Percentiles rank a stretch among this genome's conserved stretches.
Evolutionary conservation across 2,113 vertebrate species (phyloP).

Genomic region (Myxocyprinus asiaticus): DNA sequence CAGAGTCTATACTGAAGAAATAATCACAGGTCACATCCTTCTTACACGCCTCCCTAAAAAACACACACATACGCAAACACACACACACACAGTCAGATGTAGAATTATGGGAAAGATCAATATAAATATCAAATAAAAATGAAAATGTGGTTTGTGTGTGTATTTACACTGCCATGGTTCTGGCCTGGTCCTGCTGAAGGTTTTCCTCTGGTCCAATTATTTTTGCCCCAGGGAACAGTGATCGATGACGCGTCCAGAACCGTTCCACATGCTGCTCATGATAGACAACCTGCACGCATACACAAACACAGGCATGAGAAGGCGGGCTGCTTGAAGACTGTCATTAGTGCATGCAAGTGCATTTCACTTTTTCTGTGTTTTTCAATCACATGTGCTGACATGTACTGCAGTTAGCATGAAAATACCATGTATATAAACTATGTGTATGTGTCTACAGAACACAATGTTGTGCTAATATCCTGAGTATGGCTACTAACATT

Average conservation of each 20-base stretch:
- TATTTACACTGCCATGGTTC: conserved; percentile 80
- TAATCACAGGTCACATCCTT: conserved; percentile 73
- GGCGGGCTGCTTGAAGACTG: background rate
- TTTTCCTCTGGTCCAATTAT: conserved; percentile 80
- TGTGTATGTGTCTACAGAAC: background rate
- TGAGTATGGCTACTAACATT: background rate
- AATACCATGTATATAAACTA: no score
- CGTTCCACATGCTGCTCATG: conserved; percentile 75
- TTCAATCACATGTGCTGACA: no score
- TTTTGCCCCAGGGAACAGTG: conserved; percentile 65
- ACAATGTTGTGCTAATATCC: background rate
- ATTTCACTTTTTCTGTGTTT: no score
- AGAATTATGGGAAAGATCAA: no score
- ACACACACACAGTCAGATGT: no score
- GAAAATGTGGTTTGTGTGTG: background rate
- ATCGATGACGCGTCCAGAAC: conserved; percentile 67
- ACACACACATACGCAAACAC: conserved; percentile 14
- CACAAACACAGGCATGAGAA: conserved; percentile 22
- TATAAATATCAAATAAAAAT: no score
- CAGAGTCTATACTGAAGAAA: conserved; percentile 80
- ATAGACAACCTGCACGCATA: conserved; percentile 71
- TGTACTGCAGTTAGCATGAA: no score
- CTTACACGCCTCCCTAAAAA: conserved; percentile 73
- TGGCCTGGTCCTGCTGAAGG: conserved; percentile 70
- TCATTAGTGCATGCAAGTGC: background rate